Conservation (phyloP, 2,888 invertebrate species). For the Drosophila algonquin region DNA sequence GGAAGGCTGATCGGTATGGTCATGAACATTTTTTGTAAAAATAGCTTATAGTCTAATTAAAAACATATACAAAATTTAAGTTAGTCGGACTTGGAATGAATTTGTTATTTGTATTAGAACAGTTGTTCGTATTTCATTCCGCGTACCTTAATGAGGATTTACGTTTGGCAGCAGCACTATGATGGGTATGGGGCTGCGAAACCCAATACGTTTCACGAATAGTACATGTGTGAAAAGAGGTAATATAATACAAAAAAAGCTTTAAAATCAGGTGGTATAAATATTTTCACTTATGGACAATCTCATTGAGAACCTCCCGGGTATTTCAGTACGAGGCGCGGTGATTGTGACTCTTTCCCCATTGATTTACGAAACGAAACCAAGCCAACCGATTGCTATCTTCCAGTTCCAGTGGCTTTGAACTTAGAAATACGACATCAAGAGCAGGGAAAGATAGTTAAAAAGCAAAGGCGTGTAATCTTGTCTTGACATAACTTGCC, state of each 20-base stretch:
- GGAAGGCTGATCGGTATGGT: no score
- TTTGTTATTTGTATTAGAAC: no score
- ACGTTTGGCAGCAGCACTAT: no score
- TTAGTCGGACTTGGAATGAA: no score
- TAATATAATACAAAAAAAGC: slow-evolving; percentile 3
- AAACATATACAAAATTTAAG: no score
- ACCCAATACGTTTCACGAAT: no score
- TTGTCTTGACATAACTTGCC: slow-evolving; percentile 30
- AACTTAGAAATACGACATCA: slow-evolving; percentile 41
- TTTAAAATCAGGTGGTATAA: slow-evolving; percentile 9
- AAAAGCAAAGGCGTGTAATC: slow-evolving; percentile 60
- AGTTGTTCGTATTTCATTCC: no score
- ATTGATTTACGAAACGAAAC: slow-evolving; percentile 50
- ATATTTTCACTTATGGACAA: slow-evolving; percentile 11
- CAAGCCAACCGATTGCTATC: slow-evolving; percentile 24
- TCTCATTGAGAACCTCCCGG: slow-evolving; percentile 6
- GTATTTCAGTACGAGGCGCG: background rate
- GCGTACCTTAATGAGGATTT: no score
- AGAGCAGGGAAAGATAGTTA: slow-evolving; percentile 41
- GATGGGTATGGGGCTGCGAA: no score
- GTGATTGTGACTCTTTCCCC: slow-evolving; percentile 2
- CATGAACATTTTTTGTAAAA: no score
- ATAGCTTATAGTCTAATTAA: no score
- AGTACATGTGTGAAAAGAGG: no score
- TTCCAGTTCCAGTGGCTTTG: slow-evolving; percentile 30